phyloP scores from a whole-genome alignment of 92 coral and sea anemone species.

The Pocillopora meandrina region DNA sequence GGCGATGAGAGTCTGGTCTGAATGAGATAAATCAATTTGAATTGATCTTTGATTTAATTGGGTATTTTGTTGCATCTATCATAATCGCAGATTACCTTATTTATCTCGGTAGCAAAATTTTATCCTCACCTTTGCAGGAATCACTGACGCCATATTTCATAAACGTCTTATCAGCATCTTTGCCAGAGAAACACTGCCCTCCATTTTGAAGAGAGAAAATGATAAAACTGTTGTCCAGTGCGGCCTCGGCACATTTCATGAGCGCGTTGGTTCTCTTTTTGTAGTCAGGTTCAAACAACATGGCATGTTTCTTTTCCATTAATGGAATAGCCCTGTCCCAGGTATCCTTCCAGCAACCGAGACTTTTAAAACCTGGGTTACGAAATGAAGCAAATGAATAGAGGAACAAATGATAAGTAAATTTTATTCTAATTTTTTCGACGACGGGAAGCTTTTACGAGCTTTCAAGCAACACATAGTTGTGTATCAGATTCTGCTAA shows the following conservation, averaged over 20 bases:
- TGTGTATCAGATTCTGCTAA: too few relatives aligned
- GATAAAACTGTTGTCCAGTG: conserved; percentile 71
- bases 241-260: conserved; percentile 93
- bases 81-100: neutral
- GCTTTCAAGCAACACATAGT: too few relatives aligned
- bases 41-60: too few relatives aligned
- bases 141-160: conserved; percentile 80
- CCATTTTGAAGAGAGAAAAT: conserved; percentile 95
- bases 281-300: conserved; percentile 85
- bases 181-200: conserved; percentile 95
- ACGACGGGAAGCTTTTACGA: too few relatives aligned
- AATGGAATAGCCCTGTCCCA: conserved; percentile 88
- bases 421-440: neutral
- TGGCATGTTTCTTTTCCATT: conserved; percentile 84
- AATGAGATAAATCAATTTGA: too few relatives aligned
- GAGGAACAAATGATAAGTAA: too few relatives aligned
- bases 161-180: conserved; percentile 77
- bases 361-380: conserved; percentile 81
- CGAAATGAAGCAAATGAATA: too few relatives aligned
- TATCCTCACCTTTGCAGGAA: conserved; percentile 79
- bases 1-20: too few relatives aligned
- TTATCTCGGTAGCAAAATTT: neutral
- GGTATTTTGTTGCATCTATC: neutral
- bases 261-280: conserved; percentile 94
- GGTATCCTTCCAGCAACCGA: conserved; percentile 96